phyloP scores from a whole-genome alignment of 2,797 vertebrate species.

The Danio choprae region DNA sequence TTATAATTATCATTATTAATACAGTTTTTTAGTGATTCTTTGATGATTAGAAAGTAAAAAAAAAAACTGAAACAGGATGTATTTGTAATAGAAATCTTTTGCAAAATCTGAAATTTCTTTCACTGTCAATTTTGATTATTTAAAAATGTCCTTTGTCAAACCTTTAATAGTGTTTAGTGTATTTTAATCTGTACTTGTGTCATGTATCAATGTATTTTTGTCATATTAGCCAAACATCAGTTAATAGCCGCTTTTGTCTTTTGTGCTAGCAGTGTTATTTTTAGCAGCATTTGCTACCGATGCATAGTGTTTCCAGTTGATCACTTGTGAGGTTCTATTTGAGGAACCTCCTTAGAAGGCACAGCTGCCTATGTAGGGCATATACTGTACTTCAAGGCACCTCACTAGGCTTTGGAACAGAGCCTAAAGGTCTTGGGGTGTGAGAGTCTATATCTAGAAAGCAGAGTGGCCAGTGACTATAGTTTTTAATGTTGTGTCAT shows the following conservation, averaged over 20 bases:
- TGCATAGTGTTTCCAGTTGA: neutral
- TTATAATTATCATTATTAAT: neutral
- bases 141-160: neutral
- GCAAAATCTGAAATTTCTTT: neutral
- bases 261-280: neutral
- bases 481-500: neutral
- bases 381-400: neutral
- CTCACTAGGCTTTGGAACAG: constrained; percentile 1
- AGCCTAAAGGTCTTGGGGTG: neutral
- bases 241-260: neutral
- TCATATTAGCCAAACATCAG: neutral
- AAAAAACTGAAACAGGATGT: too few relatives aligned
- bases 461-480: neutral
- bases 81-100: neutral
- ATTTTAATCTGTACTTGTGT: neutral
- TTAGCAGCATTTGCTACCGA: neutral
- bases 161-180: neutral
- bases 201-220: neutral
- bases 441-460: neutral
- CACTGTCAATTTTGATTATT: neutral
- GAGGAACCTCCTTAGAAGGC: neutral
- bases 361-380: neutral
- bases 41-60: neutral
- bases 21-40: neutral
- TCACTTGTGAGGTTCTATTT: constrained; percentile 1